These are phyloP conservation scores for Zosterops borbonicus DNA, from an alignment of 2,113 vertebrate genomes.

Conservation along the genomic window DNA sequence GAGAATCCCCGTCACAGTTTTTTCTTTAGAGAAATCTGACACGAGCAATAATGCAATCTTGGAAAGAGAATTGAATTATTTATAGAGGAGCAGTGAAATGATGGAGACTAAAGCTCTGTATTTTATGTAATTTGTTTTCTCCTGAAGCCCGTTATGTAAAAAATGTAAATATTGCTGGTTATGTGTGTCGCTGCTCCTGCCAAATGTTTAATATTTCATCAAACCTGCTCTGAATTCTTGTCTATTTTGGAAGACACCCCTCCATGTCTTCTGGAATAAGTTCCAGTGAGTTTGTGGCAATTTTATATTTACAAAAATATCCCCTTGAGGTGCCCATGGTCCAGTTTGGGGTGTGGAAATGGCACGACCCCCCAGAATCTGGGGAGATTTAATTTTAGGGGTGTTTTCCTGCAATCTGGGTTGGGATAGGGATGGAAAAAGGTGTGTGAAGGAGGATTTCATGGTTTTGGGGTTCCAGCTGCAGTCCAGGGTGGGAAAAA, in stretches of 20 bases:
- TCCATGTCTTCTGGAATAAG: not conserved
- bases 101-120: not conserved
- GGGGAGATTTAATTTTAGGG: not conserved
- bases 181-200: not conserved
- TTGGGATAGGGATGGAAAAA: not conserved
- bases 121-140: constrained; percentile 49
- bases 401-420: not conserved
- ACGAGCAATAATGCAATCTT: constrained; percentile 1
- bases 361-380: accelerated
- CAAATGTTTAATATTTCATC: constrained; percentile 49
- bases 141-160: constrained; percentile 34
- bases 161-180: constrained; percentile 47
- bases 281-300: not conserved
- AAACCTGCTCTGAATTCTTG: not conserved
- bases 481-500: not conserved
- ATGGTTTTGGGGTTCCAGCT: not conserved
- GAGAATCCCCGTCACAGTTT: not conserved
- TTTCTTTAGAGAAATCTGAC: not conserved
- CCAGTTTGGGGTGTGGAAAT: not conserved
- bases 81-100: constrained; percentile 16
- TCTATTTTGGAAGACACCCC: not conserved
- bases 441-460: accelerated
- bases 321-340: not conserved
- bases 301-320: not conserved
- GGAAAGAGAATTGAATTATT: constrained; percentile 56